These are phyloP conservation scores for Hippocampus mohnikei DNA, from an alignment of 2,113 vertebrate genomes.

Conservation along the genomic window DNA sequence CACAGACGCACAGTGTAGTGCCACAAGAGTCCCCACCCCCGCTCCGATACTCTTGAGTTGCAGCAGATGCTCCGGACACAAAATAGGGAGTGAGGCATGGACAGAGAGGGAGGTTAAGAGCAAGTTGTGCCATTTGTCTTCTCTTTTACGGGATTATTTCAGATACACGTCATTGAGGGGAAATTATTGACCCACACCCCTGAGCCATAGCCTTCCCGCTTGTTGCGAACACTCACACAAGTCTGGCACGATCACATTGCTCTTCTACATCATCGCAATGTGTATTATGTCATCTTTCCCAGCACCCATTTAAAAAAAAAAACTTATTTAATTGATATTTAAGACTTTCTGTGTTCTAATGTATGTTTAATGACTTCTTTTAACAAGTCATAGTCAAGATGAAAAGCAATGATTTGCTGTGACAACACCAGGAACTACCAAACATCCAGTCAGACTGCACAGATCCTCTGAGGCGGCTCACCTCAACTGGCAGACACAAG, in stretches of 20 bases:
- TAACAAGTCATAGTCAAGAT: no score
- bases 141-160: slow-evolving; percentile 49
- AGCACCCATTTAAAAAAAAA: slow-evolving; percentile 9
- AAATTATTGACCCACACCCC: slow-evolving; percentile 41
- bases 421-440: no score
- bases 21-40: slow-evolving; percentile 59
- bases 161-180: slow-evolving; percentile 46
- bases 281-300: slow-evolving; percentile 45
- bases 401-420: no score
- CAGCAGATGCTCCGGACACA: slow-evolving; percentile 57
- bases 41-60: slow-evolving; percentile 48
- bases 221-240: slow-evolving; percentile 27
- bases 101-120: slow-evolving; percentile 19
- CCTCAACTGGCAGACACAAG: no score
- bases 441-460: no score
- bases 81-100: slow-evolving; percentile 40
- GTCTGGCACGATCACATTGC: slow-evolving; percentile 18
- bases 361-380: no score
- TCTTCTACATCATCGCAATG: slow-evolving; percentile 41
- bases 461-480: no score
- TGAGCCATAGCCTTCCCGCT: slow-evolving; percentile 39
- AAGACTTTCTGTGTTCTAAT: no score
- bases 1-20: slow-evolving; percentile 39
- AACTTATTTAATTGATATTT: no score
- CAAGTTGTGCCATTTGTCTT: slow-evolving; percentile 38